These are phyloP conservation scores for Macrocentrus cingulum DNA, from an alignment of 1,140 invertebrate species.

Conservation along the genomic window DNA sequence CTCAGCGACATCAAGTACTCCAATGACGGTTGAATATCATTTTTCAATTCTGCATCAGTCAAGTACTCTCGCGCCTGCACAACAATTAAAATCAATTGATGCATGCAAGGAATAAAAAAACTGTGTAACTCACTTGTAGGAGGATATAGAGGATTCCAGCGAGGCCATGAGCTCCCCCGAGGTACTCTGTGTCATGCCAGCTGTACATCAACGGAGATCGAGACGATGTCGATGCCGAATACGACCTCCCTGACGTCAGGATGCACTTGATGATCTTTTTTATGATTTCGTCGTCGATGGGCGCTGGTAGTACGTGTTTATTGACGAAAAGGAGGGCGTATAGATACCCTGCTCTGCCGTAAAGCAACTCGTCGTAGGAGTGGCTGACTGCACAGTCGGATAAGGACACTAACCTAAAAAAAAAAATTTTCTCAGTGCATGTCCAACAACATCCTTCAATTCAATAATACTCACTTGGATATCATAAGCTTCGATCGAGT, in stretches of 20 bases:
- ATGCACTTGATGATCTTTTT: constrained; percentile 65
- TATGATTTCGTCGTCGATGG: constrained; percentile 56
- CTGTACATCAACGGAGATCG: constrained; percentile 75
- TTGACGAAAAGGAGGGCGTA: constrained; percentile 75
- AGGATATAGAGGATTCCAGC: constrained; percentile 83
- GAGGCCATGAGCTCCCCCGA: constrained; percentile 87
- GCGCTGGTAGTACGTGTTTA: constrained; percentile 60
- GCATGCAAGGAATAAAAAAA: constrained; percentile 5
- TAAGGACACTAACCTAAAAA: constrained; percentile 61
- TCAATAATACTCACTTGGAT: constrained; percentile 61
- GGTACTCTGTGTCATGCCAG: constrained; percentile 87
- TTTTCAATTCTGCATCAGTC: constrained; percentile 60
- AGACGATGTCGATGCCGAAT: constrained; percentile 55
- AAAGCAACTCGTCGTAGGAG: constrained; percentile 78
- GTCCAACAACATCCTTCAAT: too few relatives aligned
- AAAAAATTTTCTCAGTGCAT: constrained; percentile 21
- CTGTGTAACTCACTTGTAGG: constrained; percentile 64
- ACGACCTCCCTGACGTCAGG: constrained; percentile 67
- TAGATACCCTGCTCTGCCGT: constrained; percentile 84
- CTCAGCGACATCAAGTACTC: constrained; percentile 65
- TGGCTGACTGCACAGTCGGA: constrained; percentile 57
- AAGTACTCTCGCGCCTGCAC: constrained; percentile 61
- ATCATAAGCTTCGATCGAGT: constrained; percentile 54
- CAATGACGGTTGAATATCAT: constrained; percentile 65
- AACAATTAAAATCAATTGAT: constrained; percentile 7